Evolutionary conservation across 1,140 invertebrate genomes (phyloP), one percentile per base, ranked within the genome.

Genomic region (Ruditapes philippinarum): DNA sequence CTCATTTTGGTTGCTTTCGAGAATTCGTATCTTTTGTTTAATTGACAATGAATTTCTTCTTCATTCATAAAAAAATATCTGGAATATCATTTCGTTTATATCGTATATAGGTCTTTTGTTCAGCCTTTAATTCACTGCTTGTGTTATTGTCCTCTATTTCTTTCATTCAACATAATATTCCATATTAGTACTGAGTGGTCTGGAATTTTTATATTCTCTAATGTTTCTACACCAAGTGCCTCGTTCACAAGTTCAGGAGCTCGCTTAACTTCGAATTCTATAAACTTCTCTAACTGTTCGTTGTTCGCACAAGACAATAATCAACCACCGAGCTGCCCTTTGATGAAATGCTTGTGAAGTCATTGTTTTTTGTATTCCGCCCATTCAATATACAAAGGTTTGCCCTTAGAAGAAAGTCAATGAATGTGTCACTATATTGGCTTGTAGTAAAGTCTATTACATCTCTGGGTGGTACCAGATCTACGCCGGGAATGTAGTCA

Each of bases 381-480:
- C 89, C 89, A 79, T 90, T 90, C 14, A 90, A 22, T 17, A 90
- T 88, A 80, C 80, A 82, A 28, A 80, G 42, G 65, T 88, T 83
- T 42, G 28, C 38, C 70, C 74, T 76, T 11, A 68, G 49, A 17
- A 88, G 68, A 38, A 88, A 88, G n/a, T 89, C 74, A 49, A 73
- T 60, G 33, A 91, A 81, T 22, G 45, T 68, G 68, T 74, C 65
- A 36, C 85, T 36, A 84, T 88, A 83, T 14, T n/a, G 42, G 80
- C 87, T 91, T n/a, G 25, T 57, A 19, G 25, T 25, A 78, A 74
- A 86, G 51, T 90, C 89, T 60, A 90, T 28, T 33, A 90, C 78
- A 62, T 88, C 5, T 19, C 83, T 49, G 19, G 73, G 57, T 38
- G 65, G 74, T 33, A 87, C 14, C n/a, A 19, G 31, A 60, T 90